phyloP scores from a whole-genome alignment of 2,113 vertebrate species.

The Oreochromis aureus region DNA sequence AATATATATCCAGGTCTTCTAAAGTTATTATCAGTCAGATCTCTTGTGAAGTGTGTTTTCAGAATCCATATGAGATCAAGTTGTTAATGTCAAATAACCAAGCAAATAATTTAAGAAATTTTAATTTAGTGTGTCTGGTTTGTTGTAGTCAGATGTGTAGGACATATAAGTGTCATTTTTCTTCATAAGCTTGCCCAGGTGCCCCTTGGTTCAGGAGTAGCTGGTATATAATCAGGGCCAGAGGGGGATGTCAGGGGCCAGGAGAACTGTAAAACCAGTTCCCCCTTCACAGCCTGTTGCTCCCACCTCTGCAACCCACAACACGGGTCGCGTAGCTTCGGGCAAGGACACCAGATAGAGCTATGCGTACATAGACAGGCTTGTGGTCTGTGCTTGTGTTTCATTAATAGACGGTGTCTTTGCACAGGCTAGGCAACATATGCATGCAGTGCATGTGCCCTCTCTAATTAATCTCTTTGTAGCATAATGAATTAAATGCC shows the following conservation, averaged over 20 bases:
- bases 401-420: neutral
- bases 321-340: slow-evolving; percentile 11
- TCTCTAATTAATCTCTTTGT: slow-evolving; percentile 32
- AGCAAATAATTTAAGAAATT: neutral
- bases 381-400: neutral
- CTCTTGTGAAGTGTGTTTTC: neutral
- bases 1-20: neutral
- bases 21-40: neutral
- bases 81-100: neutral
- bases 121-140: neutral
- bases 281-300: slow-evolving; percentile 49
- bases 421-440: neutral
- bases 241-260: slow-evolving; percentile 41
- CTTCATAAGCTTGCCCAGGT: neutral
- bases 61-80: neutral
- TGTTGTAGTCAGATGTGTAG: neutral
- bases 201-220: neutral
- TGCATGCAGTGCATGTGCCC: slow-evolving; percentile 16
- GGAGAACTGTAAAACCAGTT: slow-evolving; percentile 40
- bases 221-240: slow-evolving; percentile 36
- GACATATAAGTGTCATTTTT: neutral
- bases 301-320: slow-evolving; percentile 47
- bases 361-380: neutral
- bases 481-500: slow-evolving; percentile 36
- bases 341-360: slow-evolving; percentile 49